Conservation (phyloP, 2,113 vertebrate genomes). For the Onychostoma macrolepis region DNA sequence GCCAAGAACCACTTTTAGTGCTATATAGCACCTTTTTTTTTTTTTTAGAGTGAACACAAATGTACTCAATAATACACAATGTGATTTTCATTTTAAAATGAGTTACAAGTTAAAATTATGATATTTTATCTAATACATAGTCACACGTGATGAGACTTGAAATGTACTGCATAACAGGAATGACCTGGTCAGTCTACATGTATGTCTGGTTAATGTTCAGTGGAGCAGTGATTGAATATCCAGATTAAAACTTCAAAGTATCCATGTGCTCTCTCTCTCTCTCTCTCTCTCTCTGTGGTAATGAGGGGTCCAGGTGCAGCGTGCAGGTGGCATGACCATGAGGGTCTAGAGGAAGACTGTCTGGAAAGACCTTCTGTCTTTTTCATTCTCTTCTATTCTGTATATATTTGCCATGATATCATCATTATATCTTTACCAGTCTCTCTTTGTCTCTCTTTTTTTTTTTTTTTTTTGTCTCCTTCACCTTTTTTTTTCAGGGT, state of each 20-base stretch:
- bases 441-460: neutral
- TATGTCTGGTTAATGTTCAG: conserved; percentile 53
- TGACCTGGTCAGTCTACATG: neutral
- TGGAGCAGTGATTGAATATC: conserved; percentile 70
- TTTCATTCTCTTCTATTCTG: conserved; percentile 34
- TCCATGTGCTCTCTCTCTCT: conserved; percentile 43
- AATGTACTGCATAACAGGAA: neutral
- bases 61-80: neutral
- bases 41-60: no score
- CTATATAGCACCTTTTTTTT: no score
- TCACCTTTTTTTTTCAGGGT: conserved; percentile 80
- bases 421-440: conserved; percentile 58
- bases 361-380: conserved; percentile 59
- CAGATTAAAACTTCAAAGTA: conserved; percentile 70
- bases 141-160: neutral
- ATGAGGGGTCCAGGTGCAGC: conserved; percentile 72
- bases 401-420: conserved; percentile 57
- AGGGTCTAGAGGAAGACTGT: conserved; percentile 62
- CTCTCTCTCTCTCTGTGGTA: conserved; percentile 52
- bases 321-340: conserved; percentile 73
- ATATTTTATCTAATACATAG: neutral
- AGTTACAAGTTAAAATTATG: neutral
- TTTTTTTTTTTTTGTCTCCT: conserved; percentile 53
- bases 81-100: neutral
- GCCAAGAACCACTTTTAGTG: no score